Evolutionary conservation across 2,888 invertebrate genomes (phyloP).

Genomic region (Autographa gamma): DNA sequence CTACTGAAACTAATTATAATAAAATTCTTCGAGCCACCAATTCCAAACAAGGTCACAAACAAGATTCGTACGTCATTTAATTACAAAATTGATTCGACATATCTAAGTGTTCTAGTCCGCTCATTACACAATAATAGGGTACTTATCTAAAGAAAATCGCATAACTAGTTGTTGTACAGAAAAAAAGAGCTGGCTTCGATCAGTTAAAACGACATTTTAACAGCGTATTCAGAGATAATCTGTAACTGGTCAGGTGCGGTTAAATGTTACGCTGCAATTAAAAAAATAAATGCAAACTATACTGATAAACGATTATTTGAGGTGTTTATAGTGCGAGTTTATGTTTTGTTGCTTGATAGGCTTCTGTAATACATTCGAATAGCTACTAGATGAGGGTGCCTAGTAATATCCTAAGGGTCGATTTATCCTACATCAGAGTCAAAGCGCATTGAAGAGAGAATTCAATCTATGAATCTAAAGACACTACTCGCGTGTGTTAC

Average conservation of each 20-base stretch:
- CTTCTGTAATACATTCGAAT: background rate
- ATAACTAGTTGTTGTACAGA: conserved; percentile 60
- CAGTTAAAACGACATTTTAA: conserved; percentile 64
- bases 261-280: conserved; percentile 48
- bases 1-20: too few relatives aligned
- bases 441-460: too few relatives aligned
- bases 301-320: conserved; percentile 5
- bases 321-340: too few relatives aligned
- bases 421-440: too few relatives aligned
- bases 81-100: conserved; percentile 58
- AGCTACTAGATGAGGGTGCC: background rate
- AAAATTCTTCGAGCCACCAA: conserved; percentile 27
- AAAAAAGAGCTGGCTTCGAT: conserved; percentile 71
- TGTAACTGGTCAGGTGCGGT: conserved; percentile 56
- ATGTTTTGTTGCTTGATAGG: background rate
- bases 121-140: conserved; percentile 67
- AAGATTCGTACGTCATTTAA: conserved; percentile 34
- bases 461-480: too few relatives aligned
- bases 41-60: conserved; percentile 54
- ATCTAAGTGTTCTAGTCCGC: conserved; percentile 58
- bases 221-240: conserved; percentile 62
- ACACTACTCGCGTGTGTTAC: too few relatives aligned
- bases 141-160: conserved; percentile 68
- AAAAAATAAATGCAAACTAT: conserved; percentile 48
- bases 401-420: too few relatives aligned